These are phyloP conservation scores for Myiozetetes cayanensis DNA, from an alignment of 2,113 vertebrate genomes.

Conservation along the genomic window DNA sequence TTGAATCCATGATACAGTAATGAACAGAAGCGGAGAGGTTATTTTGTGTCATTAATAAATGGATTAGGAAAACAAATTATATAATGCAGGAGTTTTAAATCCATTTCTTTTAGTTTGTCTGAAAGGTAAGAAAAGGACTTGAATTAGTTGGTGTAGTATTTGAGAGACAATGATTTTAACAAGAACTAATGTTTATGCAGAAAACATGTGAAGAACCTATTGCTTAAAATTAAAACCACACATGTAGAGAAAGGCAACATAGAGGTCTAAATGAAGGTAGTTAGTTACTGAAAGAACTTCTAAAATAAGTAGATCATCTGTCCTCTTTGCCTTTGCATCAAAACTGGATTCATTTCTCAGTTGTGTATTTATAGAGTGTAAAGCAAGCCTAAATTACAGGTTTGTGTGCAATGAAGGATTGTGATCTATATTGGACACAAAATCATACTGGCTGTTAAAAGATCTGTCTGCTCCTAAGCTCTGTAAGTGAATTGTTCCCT, in stretches of 20 bases:
- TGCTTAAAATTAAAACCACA: neutral
- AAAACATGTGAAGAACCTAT: neutral
- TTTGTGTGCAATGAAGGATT: neutral
- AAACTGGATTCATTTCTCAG: neutral
- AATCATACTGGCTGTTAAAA: neutral
- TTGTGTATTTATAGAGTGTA: neutral
- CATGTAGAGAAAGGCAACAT: neutral
- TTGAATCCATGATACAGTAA: neutral
- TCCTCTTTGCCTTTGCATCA: neutral
- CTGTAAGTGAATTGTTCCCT: neutral
- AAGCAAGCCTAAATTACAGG: neutral
- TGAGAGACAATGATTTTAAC: neutral
- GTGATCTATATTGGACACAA: neutral
- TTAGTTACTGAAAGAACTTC: neutral
- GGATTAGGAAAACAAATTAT: neutral
- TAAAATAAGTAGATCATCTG: neutral
- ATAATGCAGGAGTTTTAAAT: neutral
- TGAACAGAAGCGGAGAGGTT: neutral
- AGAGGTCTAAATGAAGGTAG: neutral
- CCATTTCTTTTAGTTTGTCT: neutral
- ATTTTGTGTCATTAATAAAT: neutral
- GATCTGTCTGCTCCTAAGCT: neutral
- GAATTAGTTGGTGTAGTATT: neutral
- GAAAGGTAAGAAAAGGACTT: neutral
- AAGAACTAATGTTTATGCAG: neutral